Base-by-base conservation (phyloP, 2,888 invertebrate genomes). In the Nipponacmea schrenckii region DNA sequence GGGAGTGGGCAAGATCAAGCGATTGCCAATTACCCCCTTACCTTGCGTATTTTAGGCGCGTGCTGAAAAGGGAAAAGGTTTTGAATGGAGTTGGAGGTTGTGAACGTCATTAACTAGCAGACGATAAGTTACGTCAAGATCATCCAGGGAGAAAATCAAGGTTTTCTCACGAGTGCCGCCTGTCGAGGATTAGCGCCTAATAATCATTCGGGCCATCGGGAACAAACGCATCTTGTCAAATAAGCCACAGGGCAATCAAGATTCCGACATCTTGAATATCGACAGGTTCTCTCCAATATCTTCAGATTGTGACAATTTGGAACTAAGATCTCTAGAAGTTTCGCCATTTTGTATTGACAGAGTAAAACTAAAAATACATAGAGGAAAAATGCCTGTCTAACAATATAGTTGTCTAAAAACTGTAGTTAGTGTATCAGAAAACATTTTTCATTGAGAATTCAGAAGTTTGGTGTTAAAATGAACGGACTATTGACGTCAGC, bases 401-500 rank as follows among this genome's bases (percentile, higher is more conserved):
- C 10, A 39, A 8, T 10, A 2, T 39, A 8, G 10, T 39, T 1
- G 39, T 39, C 39, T 39, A 39, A 39, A 8, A 7, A 8, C 8
- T 39, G 39, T 39, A 4, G 2, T 5, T 8, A 39, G 39, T 39
- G 39, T 10, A 39, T 8, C 39, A 39, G 39, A 10, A 39, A 39
- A 5, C 39, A 1, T 39, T 39, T 39, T 8, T 10, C 39, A 10
- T 2, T 10, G 39, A 39, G 39, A 39, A 8, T 39, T 39, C 7
- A 39, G 4, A 39, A 39, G 10, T 39, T 5, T 5, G 8, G 39
- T 39, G 39, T 50, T n/a, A 71, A 67, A 67, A 77, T 81, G 74
- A 75, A 74, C 63, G 76, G 78, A 39, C 50, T 80, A 27, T 62
- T 80, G 26, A 76, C 71, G 31, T 67, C 75, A 31, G 77, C 74